Evolutionary conservation across 2,113 vertebrate species (phyloP).

Genomic region (Chunga burmeisteri): DNA sequence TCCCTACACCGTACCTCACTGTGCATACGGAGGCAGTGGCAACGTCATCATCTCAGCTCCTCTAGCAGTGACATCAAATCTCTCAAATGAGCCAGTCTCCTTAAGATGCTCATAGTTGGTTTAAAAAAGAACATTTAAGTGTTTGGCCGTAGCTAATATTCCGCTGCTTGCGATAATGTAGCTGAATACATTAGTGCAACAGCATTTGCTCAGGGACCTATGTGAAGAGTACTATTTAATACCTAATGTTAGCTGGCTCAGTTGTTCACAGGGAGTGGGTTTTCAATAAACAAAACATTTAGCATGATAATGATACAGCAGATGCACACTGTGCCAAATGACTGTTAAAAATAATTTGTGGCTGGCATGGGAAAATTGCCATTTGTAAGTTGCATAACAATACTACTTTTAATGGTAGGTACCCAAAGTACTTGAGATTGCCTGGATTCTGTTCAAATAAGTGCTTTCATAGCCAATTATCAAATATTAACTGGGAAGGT

Average conservation of each 20-base stretch:
- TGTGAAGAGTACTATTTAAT: neutral
- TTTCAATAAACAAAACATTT: constrained; percentile 34
- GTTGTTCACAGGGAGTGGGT: neutral
- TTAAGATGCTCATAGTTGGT: neutral
- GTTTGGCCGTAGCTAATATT: neutral
- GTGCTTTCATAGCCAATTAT: neutral
- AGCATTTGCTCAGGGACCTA: neutral
- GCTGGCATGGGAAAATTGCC: neutral
- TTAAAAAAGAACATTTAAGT: neutral
- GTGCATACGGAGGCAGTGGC: neutral
- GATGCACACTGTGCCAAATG: neutral
- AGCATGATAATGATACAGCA: neutral
- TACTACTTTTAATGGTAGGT: neutral
- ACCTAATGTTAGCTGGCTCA: neutral
- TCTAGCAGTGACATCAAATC: neutral
- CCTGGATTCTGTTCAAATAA: neutral
- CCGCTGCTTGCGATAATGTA: neutral
- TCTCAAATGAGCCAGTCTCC: neutral
- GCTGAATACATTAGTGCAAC: neutral
- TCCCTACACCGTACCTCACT: rapidly evolving
- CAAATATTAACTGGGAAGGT: neutral
- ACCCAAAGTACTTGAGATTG: neutral
- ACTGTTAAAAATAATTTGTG: neutral
- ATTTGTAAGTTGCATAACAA: neutral
- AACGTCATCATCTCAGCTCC: neutral